Base-by-base conservation (phyloP, 2,113 vertebrate genomes). In the Spheniscus mendiculus region DNA sequence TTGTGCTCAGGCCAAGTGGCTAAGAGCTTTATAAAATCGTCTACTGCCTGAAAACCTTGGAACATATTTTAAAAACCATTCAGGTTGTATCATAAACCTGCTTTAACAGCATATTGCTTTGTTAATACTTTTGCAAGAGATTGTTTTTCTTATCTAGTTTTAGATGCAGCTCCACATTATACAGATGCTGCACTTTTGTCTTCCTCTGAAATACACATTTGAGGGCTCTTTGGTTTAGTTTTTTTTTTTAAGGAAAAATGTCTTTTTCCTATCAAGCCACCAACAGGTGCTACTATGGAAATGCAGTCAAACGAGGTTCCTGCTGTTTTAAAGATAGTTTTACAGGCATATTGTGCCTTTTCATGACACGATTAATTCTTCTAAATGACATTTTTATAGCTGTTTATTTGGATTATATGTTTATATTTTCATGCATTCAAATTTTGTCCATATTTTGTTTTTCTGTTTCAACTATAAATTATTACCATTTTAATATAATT, bases 111-210 rank as follows among this genome's bases (percentile, higher is more conserved):
- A 65, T 69, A 81, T 47, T 69, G 1, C 17, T 89, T 86, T 77
- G 36, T 65, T 95, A 86, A 65, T 70, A 49, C 21, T 73, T 71
- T 56, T 61, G 5, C 18, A 83, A 90, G 25, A 80, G 58, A 61
- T 70, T 90, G 63, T 50, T 93, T 90, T 86, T 83, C 44, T 61
- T 73, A 73, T 40, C 59, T 94, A 78, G 94, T 89, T 96, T 96
- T 95, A 93, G 83, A 73, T 69, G 36, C 34, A 80, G 12, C 50
- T 90, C 49, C n/a, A 77, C 34, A 89, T 89, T 90, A 83, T 27
- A 89, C 76, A 90, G 94, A 89, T 93, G 86, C 45, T 92, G 9
- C 11, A 62, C 19, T 91, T 93, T 47, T 83, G 30, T 83, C 55
- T 93, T 92, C 30, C 12, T 83, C 74, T 78, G 47, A 91, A 94